Percentiles rank a stretch among this genome's conserved stretches.
Evolutionary conservation across 1,140 invertebrate species (phyloP).

Genomic region (Trachelipus rathkii): DNA sequence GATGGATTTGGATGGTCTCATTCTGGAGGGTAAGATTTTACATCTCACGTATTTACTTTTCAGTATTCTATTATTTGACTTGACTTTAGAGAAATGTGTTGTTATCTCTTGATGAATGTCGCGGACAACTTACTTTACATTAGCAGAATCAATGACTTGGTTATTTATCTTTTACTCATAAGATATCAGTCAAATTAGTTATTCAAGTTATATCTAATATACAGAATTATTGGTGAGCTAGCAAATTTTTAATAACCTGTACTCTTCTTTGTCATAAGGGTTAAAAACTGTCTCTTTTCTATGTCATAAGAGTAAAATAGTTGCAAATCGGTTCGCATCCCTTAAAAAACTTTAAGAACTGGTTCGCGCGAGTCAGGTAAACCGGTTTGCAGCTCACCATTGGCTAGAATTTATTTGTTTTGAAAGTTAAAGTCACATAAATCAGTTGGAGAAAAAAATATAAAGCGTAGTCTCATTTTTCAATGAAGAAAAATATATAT

Average conservation of each 20-base stretch:
- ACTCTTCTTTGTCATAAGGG: too few relatives aligned
- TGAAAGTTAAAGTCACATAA: background rate
- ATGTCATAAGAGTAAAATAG: too few relatives aligned
- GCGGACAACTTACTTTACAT: background rate
- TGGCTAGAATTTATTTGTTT: too few relatives aligned
- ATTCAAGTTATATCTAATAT: too few relatives aligned
- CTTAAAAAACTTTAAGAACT: too few relatives aligned
- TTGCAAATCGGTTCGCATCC: too few relatives aligned
- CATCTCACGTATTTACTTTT: background rate
- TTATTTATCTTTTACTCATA: background rate
- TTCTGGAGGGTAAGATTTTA: slow-evolving; percentile 30
- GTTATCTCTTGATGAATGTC: too few relatives aligned
- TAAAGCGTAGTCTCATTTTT: background rate
- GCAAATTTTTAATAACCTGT: too few relatives aligned
- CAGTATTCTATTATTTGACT: background rate
- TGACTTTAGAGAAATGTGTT: background rate
- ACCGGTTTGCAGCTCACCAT: too few relatives aligned
- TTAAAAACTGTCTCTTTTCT: too few relatives aligned
- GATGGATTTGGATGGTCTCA: slow-evolving; percentile 28
- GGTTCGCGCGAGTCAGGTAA: too few relatives aligned
- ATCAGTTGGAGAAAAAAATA: background rate
- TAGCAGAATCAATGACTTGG: background rate
- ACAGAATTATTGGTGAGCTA: too few relatives aligned
- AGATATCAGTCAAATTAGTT: background rate
- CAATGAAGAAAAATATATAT: background rate